Conservation (phyloP, 2,113 vertebrate species). For the Aldabrachelys gigantea region DNA sequence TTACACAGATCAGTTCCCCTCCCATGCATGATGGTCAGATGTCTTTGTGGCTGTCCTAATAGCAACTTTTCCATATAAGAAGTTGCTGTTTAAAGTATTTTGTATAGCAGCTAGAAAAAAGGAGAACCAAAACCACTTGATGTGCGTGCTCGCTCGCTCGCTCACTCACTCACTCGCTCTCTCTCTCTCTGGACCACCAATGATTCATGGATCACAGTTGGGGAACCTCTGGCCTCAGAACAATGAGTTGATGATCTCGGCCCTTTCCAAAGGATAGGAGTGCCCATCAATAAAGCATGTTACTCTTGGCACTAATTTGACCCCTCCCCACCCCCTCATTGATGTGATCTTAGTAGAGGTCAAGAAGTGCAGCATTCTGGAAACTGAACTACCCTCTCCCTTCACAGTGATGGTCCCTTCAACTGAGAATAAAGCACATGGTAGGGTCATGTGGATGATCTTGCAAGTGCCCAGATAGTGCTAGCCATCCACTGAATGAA, state of each 20-base stretch:
- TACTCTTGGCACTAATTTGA: fast-evolving
- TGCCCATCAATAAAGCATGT: not conserved
- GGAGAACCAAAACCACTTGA: not conserved
- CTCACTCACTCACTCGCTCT: fast-evolving
- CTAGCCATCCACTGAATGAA: fast-evolving
- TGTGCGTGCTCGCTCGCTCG: no score
- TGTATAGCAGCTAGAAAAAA: not conserved
- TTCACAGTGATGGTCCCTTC: not conserved
- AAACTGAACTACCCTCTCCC: not conserved
- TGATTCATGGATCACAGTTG: not conserved
- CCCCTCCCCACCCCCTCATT: no score
- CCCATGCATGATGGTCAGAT: not conserved
- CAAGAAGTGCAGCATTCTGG: not conserved
- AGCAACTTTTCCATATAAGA: not conserved
- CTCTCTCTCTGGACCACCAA: not conserved
- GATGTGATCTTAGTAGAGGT: not conserved
- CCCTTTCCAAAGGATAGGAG: not conserved
- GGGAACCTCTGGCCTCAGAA: not conserved
- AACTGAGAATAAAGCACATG: not conserved
- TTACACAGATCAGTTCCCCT: not conserved
- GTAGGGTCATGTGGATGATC: fast-evolving
- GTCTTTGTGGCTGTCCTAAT: not conserved
- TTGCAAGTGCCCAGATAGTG: not conserved
- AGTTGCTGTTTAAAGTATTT: not conserved
- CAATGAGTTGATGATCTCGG: not conserved